Base-by-base conservation (phyloP, 2,888 invertebrate species). In the Stenodema calcarata region DNA sequence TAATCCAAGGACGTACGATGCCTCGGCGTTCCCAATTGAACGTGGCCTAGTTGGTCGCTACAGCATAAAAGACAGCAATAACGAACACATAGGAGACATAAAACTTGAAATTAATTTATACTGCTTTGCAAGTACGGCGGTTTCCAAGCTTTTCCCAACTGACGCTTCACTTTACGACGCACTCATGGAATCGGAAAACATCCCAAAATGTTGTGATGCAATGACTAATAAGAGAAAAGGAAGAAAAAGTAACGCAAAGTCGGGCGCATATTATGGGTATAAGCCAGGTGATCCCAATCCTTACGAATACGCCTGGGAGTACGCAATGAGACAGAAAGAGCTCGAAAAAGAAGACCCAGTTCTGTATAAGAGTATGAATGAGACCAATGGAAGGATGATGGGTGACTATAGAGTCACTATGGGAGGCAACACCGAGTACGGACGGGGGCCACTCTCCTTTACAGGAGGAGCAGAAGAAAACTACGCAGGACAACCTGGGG, bases 41-140 rank as follows among this genome's bases (percentile, higher is more conserved):
- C 76, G 78, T 4, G 78, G 84, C 12, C 9, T 78, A 2, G 79
- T 42, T n/a, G 87, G 62, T 16, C 69, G 70, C 9, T 79, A 42
- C 76, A 35, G 80, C 16, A 47, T 87, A 12, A 86, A 44, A 23
- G 79, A 85, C 30, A 16, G 16, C 16, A 30, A 23, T n/a, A 70
- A 70, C 7, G 78, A 87, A 18, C 28, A 87, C 70, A 85, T 87
- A 18, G 87, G 87, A 11, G 70, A 78, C 14, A 30, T 87, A 18
- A 47, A 16, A 1, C 35, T 81, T 0, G 79, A 87, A 85, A 70
- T 87, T 41, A 50, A 62, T 35, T 47, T 87, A n/a, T 41, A 42
- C 30, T 76, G 86, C 75, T 86, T 54, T 6, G 80, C 62, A 0
- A 50, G 23, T 16, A 73, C 79, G 0, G 70, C 84, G 9, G 87